phyloP scores from a whole-genome alignment of 2,888 invertebrate genomes.

The Iselma pallidipennis region DNA sequence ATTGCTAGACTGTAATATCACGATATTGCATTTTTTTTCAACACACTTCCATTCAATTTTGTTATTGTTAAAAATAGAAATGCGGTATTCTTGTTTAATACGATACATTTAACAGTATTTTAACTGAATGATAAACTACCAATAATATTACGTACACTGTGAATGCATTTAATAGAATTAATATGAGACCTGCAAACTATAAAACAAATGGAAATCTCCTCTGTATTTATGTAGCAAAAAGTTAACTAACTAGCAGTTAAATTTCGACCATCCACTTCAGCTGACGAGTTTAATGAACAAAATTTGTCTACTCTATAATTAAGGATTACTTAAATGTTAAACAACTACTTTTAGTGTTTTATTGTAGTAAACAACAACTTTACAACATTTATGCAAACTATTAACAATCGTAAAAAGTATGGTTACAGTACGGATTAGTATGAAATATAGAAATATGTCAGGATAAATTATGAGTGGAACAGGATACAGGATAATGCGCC shows the following conservation, averaged over 20 bases:
- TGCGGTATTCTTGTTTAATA: neutral
- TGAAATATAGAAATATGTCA: neutral
- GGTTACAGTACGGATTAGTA: neutral
- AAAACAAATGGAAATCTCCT: constrained; percentile 1
- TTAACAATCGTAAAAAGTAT: neutral
- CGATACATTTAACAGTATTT: too few species aligned
- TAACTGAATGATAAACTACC: too few species aligned
- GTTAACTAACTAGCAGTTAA: constrained; percentile 13
- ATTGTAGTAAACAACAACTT: neutral
- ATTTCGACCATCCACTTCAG: constrained; percentile 3
- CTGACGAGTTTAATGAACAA: constrained; percentile 16
- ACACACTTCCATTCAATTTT: too few species aligned
- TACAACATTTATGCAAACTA: neutral
- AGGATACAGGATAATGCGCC: constrained; percentile 14
- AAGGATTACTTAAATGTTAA: constrained; percentile 9
- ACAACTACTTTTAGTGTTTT: too few species aligned
- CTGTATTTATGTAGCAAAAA: constrained; percentile 1
- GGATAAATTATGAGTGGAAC: neutral
- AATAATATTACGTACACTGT: too few species aligned
- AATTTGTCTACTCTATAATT: constrained; percentile 19
- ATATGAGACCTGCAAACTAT: too few species aligned
- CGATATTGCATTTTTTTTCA: neutral
- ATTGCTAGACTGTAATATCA: neutral
- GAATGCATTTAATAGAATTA: too few species aligned
- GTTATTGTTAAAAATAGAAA: neutral